Percentiles rank a stretch among this genome's conserved stretches.
Conservation (phyloP, 2,888 invertebrate species). For the Meiosimyza platycephala region DNA sequence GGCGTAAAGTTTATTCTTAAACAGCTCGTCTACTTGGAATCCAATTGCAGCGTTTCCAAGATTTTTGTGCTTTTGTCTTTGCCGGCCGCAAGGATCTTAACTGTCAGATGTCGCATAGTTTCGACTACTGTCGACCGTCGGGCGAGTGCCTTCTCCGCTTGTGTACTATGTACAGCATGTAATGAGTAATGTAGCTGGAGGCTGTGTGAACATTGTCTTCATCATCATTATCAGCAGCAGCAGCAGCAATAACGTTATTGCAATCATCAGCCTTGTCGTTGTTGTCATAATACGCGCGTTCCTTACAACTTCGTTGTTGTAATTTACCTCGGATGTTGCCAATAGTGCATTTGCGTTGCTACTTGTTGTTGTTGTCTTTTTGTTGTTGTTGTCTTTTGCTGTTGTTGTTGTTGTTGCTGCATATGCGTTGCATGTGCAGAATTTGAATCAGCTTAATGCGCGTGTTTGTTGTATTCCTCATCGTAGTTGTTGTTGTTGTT, state of each 20-base stretch:
- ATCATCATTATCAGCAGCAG: constrained; percentile 47
- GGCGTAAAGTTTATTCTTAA: no score
- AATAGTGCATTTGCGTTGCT: constrained; percentile 5
- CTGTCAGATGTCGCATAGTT: constrained; percentile 21
- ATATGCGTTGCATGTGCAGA: constrained; percentile 25
- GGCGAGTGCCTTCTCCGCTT: constrained; percentile 2
- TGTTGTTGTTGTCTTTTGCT: constrained; percentile 34
- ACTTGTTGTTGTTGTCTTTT: constrained; percentile 41
- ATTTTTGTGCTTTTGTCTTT: constrained; percentile 40
- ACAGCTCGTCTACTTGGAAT: constrained; percentile 52
- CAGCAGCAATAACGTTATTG: constrained; percentile 42
- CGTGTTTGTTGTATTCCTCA: not conserved
- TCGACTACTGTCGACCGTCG: constrained; percentile 31
- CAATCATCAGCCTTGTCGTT: not conserved
- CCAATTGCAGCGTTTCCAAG: constrained; percentile 9
- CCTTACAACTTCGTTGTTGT: constrained; percentile 10
- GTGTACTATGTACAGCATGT: constrained; percentile 45
- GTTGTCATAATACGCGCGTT: constrained; percentile 1
- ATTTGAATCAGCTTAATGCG: constrained; percentile 29
- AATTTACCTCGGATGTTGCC: constrained; percentile 18
- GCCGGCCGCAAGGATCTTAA: constrained; percentile 59
- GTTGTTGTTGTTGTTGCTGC: constrained; percentile 15
- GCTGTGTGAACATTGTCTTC: constrained; percentile 65
- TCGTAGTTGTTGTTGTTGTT: constrained; percentile 28
- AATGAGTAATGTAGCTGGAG: constrained; percentile 62